A percentile compares a stretch with the other conserved stretches of the same genome.
Evolutionary conservation across 2,888 invertebrate genomes (phyloP).

Genomic region (Eilema caniola): DNA sequence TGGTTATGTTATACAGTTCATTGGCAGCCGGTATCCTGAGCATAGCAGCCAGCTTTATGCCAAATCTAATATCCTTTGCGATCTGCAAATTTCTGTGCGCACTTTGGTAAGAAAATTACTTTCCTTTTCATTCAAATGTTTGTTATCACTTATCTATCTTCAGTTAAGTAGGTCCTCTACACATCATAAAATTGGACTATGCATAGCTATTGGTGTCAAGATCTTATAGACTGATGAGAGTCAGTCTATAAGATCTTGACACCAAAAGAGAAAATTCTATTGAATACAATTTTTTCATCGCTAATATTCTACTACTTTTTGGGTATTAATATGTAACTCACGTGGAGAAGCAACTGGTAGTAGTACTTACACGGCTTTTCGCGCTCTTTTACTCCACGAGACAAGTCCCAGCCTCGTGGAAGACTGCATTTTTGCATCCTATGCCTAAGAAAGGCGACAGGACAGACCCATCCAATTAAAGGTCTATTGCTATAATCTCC

Average conservation of each 20-base stretch:
- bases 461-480: too few relatives aligned
- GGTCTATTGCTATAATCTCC: too few relatives aligned
- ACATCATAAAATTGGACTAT: background rate
- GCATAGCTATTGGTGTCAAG: background rate
- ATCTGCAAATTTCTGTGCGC: conserved; percentile 88
- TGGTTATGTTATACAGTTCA: conserved; percentile 78
- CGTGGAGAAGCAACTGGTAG: too few relatives aligned
- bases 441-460: too few relatives aligned
- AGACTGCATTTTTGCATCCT: too few relatives aligned
- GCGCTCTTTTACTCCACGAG: too few relatives aligned
- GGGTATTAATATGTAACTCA: too few relatives aligned
- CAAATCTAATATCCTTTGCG: conserved; percentile 87
- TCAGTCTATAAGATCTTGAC: too few relatives aligned
- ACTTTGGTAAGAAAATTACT: conserved; percentile 68
- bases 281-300: background rate
- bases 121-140: background rate
- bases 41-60: conserved; percentile 87
- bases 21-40: conserved; percentile 76
- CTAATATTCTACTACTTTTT: too few relatives aligned
- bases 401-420: too few relatives aligned
- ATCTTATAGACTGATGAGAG: too few relatives aligned
- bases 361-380: too few relatives aligned
- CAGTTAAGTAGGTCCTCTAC: background rate
- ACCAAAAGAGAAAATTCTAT: background rate
- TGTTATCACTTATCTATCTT: background rate